Evolutionary conservation across 2,888 invertebrate genomes (phyloP).

Genomic region (Cyrtodaria siliqua): DNA sequence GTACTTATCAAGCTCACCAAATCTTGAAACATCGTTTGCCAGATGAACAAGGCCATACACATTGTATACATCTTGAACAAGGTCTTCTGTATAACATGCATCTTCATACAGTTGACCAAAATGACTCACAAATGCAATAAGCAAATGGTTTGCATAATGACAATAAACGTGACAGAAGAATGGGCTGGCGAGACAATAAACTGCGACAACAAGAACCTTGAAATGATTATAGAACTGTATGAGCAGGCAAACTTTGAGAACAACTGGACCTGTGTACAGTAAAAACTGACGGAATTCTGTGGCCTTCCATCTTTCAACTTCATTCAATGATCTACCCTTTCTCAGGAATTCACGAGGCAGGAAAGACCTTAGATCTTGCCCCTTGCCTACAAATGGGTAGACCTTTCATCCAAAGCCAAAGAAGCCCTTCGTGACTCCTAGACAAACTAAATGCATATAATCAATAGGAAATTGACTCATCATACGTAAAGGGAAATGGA

Average conservation of each 20-base stretch:
- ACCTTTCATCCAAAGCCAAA: constrained; percentile 67
- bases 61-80: constrained; percentile 81
- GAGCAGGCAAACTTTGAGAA: constrained; percentile 10
- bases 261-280: constrained; percentile 74
- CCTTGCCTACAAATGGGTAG: constrained; percentile 28
- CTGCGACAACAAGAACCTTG: constrained; percentile 59
- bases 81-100: no score
- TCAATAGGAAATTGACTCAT: constrained; percentile 75
- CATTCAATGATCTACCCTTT: constrained; percentile 70
- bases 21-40: constrained; percentile 60
- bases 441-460: constrained; percentile 80
- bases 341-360: constrained; percentile 74
- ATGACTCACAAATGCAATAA: constrained; percentile 64
- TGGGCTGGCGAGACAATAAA: constrained; percentile 53
- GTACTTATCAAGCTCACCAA: constrained; percentile 79
- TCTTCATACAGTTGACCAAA: constrained; percentile 74
- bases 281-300: constrained; percentile 73
- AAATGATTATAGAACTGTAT: constrained; percentile 49
- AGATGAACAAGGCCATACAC: constrained; percentile 83
- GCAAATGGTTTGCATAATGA: constrained; percentile 1
- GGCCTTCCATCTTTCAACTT: constrained; percentile 77
- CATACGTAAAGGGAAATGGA: constrained; percentile 62
- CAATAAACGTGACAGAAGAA: constrained; percentile 57
- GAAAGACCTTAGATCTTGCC: constrained; percentile 7
- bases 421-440: constrained; percentile 73